phyloP scores from a whole-genome alignment of 2,888 invertebrate species.

The Phasia obesa region DNA sequence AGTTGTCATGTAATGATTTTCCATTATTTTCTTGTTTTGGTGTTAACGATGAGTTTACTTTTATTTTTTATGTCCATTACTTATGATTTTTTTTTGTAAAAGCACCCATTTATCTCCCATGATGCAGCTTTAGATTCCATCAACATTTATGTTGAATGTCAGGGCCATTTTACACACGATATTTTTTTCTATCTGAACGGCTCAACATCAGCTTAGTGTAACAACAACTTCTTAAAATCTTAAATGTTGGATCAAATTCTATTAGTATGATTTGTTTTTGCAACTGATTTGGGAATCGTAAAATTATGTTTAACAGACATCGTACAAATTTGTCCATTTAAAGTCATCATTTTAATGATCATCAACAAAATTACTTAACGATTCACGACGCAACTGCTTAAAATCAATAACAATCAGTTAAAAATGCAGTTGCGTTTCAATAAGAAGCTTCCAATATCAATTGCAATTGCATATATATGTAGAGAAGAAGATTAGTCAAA shows the following conservation, averaged over 20 bases:
- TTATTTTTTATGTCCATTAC: constrained; percentile 14
- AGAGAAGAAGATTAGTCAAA: too few relatives aligned
- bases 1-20: constrained; percentile 41
- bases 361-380: too few relatives aligned
- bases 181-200: constrained; percentile 19
- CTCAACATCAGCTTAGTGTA: neutral
- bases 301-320: neutral
- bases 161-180: constrained; percentile 68
- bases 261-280: neutral
- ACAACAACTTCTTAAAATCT: constrained; percentile 29
- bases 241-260: constrained; percentile 23
- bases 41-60: constrained; percentile 3
- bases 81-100: constrained; percentile 12
- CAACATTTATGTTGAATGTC: constrained; percentile 72
- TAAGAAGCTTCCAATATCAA: too few relatives aligned
- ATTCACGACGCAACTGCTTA: too few relatives aligned
- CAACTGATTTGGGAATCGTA: neutral
- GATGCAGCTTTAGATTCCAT: constrained; percentile 30
- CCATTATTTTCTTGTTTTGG: constrained; percentile 16
- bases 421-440: too few relatives aligned
- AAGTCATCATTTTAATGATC: constrained; percentile 27
- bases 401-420: too few relatives aligned
- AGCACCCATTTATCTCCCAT: constrained; percentile 34
- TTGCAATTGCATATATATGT: too few relatives aligned
- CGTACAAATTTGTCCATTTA: constrained; percentile 54